Conservation (phyloP, 2,113 vertebrate genomes). For the Phalacrocorax pelagicus region DNA sequence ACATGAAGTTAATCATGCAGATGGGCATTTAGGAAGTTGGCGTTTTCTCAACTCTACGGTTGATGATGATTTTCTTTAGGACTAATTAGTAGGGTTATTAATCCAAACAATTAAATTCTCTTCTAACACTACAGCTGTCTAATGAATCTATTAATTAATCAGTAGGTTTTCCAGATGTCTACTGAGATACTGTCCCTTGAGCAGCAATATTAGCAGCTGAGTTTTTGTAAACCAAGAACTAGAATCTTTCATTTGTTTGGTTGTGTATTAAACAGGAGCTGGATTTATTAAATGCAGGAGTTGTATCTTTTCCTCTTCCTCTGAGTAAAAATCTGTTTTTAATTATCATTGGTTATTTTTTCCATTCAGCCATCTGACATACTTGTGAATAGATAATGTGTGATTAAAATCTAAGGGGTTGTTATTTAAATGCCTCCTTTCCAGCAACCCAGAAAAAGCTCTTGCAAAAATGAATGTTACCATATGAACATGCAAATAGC, state of each 20-base stretch:
- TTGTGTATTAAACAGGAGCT: neutral
- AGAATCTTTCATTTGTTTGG: conserved; percentile 33
- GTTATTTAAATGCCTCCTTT: conserved; percentile 46
- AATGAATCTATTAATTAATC: conserved; percentile 77
- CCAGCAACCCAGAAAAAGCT: neutral
- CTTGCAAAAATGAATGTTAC: conserved; percentile 21
- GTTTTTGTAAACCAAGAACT: conserved; percentile 40
- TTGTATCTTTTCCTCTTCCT: conserved; percentile 32
- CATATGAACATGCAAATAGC: neutral
- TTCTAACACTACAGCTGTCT: conserved; percentile 70
- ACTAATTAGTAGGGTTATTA: conserved; percentile 79
- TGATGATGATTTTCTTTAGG: conserved; percentile 69
- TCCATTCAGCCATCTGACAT: neutral
- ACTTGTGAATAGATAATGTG: conserved; percentile 34
- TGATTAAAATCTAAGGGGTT: conserved; percentile 59
- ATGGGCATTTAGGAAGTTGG: conserved; percentile 52
- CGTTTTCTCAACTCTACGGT: conserved; percentile 46
- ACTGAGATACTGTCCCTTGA: conserved; percentile 65
- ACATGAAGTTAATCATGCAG: conserved; percentile 23
- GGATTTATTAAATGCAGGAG: conserved; percentile 28
- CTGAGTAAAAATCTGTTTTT: conserved; percentile 54
- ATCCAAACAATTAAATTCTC: conserved; percentile 76
- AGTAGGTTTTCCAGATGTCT: conserved; percentile 71
- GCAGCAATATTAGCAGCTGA: conserved; percentile 13
- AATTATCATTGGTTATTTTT: conserved; percentile 54